Evolutionary conservation across 2,888 invertebrate genomes (phyloP).

Genomic region (Hemithea aestivaria): DNA sequence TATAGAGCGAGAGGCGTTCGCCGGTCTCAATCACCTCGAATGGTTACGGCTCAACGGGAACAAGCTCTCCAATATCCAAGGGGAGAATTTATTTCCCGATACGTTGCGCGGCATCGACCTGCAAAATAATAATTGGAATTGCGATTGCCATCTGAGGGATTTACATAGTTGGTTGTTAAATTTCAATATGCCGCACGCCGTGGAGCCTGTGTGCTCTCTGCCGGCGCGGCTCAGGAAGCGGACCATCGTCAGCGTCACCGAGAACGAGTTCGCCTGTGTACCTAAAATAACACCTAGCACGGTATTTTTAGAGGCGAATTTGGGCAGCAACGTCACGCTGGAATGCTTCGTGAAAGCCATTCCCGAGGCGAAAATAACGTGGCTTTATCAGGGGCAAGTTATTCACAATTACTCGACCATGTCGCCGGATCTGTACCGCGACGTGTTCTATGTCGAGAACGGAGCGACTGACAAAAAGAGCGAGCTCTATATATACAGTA

Average conservation of each 20-base stretch:
- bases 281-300: slow-evolving; percentile 88
- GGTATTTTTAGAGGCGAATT: slow-evolving; percentile 86
- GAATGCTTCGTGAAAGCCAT: slow-evolving; percentile 89
- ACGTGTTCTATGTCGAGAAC: slow-evolving; percentile 85
- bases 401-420: slow-evolving; percentile 86
- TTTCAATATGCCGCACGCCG: slow-evolving; percentile 87
- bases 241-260: slow-evolving; percentile 82
- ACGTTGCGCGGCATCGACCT: slow-evolving; percentile 88
- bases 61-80: slow-evolving; percentile 85
- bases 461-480: slow-evolving; percentile 87
- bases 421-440: slow-evolving; percentile 82
- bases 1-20: slow-evolving; percentile 89
- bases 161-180: slow-evolving; percentile 88
- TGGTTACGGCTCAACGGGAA: slow-evolving; percentile 92
- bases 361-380: slow-evolving; percentile 89
- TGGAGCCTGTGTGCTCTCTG: slow-evolving; percentile 87
- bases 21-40: slow-evolving; percentile 88
- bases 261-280: slow-evolving; percentile 87
- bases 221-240: slow-evolving; percentile 84
- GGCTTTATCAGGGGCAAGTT: slow-evolving; percentile 91
- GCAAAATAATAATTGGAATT: slow-evolving; percentile 93
- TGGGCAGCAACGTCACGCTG: slow-evolving; percentile 89
- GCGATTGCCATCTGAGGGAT: slow-evolving; percentile 89
- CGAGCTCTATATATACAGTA: slow-evolving; percentile 88
- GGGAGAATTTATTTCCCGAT: slow-evolving; percentile 85